These are phyloP conservation scores for Didymodactylos carnosus DNA, from an alignment of 2,888 invertebrate species.

Conservation along the genomic window DNA sequence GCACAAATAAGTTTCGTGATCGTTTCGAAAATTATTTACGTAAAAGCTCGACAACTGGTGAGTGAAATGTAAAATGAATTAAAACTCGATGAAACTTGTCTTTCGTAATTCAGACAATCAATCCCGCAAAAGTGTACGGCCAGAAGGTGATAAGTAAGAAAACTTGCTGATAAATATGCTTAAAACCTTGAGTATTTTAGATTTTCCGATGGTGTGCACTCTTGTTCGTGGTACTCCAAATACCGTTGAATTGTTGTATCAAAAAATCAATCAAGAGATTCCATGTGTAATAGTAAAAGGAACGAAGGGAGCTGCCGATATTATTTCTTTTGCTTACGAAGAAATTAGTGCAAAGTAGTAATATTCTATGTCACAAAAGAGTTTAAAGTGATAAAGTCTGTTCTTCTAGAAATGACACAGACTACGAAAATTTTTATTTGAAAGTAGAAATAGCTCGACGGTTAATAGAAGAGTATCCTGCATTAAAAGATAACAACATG, in stretches of 20 bases:
- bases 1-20: neutral
- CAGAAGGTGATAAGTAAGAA: too few relatives aligned
- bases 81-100: too few relatives aligned
- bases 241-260: conserved; percentile 27
- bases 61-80: too few relatives aligned
- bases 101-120: too few relatives aligned
- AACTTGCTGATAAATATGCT: too few relatives aligned
- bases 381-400: conserved; percentile 25
- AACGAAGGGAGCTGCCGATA: conserved; percentile 30
- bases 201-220: conserved; percentile 28
- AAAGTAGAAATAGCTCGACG: conserved; percentile 31
- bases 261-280: conserved; percentile 28
- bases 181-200: too few relatives aligned
- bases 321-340: conserved; percentile 29
- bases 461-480: conserved; percentile 24
- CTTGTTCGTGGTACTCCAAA: conserved; percentile 31
- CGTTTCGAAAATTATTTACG: neutral
- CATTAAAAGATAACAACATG: conserved; percentile 27
- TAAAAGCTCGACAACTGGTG: too few relatives aligned
- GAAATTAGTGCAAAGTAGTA: conserved; percentile 23
- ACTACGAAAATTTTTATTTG: conserved; percentile 27
- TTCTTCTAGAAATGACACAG: conserved; percentile 22
- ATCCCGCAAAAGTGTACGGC: too few relatives aligned
- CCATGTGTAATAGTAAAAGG: conserved; percentile 33
- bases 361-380: conserved; percentile 20